Evolutionary conservation across 1,140 invertebrate genomes (phyloP).

Genomic region (Drosophila nasuta): DNA sequence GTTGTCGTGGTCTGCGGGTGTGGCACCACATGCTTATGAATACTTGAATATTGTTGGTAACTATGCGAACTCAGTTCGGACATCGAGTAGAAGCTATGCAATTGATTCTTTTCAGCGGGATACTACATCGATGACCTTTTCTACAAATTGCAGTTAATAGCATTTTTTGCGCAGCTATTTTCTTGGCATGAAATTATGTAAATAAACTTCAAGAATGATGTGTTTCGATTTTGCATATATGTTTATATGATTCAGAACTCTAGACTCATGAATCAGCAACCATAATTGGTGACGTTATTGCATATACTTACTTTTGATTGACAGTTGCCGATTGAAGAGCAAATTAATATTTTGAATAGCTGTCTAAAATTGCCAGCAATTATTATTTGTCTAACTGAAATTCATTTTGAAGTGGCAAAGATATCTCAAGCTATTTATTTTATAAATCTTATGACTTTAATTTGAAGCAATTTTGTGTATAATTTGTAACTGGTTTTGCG

Average conservation of each 20-base stretch:
- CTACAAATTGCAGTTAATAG: constrained; percentile 21
- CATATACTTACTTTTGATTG: not conserved
- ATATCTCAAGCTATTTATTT: too few relatives aligned
- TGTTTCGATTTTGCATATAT: not conserved
- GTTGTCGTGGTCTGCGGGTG: constrained; percentile 43
- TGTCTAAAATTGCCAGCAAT: too few relatives aligned
- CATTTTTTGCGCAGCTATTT: constrained; percentile 3
- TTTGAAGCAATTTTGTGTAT: too few relatives aligned
- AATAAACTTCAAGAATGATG: not conserved
- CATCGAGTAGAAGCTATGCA: constrained; percentile 22
- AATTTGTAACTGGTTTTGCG: too few relatives aligned
- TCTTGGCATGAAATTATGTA: constrained; percentile 1
- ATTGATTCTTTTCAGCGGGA: not conserved
- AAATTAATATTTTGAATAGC: too few relatives aligned
- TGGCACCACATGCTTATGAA: constrained; percentile 30
- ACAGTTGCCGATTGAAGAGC: too few relatives aligned
- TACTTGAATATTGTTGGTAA: constrained; percentile 17
- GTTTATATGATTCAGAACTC: not conserved
- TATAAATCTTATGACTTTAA: too few relatives aligned
- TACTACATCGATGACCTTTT: constrained; percentile 31
- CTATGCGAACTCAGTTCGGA: constrained; percentile 16
- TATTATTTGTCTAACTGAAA: too few relatives aligned
- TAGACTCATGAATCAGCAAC: not conserved
- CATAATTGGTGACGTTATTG: not conserved
- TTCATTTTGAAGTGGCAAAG: too few relatives aligned